Evolutionary conservation across 2,888 invertebrate species (phyloP).

Genomic region (Serrognathus titanus): DNA sequence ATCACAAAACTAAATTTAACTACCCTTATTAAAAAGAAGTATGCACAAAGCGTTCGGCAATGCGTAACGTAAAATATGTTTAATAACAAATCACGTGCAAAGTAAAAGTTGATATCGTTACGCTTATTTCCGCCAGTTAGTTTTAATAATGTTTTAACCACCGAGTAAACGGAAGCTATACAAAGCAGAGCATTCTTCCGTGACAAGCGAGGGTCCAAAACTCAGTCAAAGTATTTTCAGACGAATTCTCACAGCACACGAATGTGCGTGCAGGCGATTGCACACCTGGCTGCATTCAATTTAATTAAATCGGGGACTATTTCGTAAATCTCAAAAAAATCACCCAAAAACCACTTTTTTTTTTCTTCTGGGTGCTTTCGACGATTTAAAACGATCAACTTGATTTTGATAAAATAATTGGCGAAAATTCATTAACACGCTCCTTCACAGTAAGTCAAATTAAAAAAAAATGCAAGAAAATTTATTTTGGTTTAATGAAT

Average conservation of each 20-base stretch:
- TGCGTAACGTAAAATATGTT: conserved; percentile 8
- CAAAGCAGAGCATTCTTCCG: conserved; percentile 40
- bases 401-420: no score
- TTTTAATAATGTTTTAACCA: conserved; percentile 37
- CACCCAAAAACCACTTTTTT: no score
- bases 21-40: no score
- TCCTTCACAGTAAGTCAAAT: no score
- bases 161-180: conserved; percentile 39
- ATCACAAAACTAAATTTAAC: neutral
- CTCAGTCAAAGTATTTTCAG: conserved; percentile 10
- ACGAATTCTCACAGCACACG: neutral
- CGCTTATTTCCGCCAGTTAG: conserved; percentile 39
- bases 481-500: no score
- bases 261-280: neutral
- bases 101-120: conserved; percentile 32
- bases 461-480: no score
- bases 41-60: neutral
- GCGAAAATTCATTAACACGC: no score
- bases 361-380: no score
- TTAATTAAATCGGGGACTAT: no score
- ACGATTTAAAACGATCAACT: no score
- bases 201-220: conserved; percentile 34
- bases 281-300: neutral
- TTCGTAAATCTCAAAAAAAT: no score
- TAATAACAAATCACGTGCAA: conserved; percentile 35